phyloP scores from a whole-genome alignment of 2,797 vertebrate genomes.

The Triplophysa yarkandensis region DNA sequence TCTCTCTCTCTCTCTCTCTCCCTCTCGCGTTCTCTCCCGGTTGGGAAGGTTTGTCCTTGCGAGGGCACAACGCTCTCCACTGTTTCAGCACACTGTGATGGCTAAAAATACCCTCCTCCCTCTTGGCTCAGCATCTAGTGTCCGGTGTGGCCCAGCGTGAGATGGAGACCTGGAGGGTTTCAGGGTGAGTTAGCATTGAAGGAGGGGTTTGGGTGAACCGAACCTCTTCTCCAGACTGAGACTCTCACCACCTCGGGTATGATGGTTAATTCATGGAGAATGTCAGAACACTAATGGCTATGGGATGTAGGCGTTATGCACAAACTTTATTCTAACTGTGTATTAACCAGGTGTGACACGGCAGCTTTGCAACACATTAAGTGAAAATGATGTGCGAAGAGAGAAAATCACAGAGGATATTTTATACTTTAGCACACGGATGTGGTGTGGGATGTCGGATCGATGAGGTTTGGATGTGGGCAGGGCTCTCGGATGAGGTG shows the following conservation, averaged over 20 bases:
- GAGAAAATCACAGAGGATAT: not conserved
- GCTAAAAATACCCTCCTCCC: slow-evolving; percentile 58
- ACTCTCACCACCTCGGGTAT: not conserved
- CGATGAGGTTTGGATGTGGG: not conserved
- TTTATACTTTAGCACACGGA: not conserved
- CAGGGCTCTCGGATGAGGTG: not conserved
- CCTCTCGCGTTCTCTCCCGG: slow-evolving; percentile 26
- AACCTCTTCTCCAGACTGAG: slow-evolving; percentile 17
- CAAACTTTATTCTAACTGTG: not conserved
- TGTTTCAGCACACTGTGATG: slow-evolving; percentile 53
- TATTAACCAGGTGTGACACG: not conserved
- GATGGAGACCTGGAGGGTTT: slow-evolving; percentile 20
- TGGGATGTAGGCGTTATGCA: not conserved
- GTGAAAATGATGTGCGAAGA: slow-evolving; percentile 6
- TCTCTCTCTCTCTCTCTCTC: slow-evolving; percentile 9
- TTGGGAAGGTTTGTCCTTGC: slow-evolving; percentile 57
- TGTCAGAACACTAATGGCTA: slow-evolving; percentile 1
- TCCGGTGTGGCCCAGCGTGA: slow-evolving; percentile 42
- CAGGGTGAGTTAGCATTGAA: slow-evolving; percentile 15
- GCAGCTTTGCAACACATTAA: slow-evolving; percentile 14
- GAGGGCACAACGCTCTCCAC: slow-evolving; percentile 53
- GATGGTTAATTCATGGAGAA: slow-evolving; percentile 3
- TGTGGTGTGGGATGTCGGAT: not conserved
- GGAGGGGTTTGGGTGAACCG: slow-evolving; percentile 21
- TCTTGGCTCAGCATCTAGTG: slow-evolving; percentile 50